phyloP scores from a whole-genome alignment of 1,140 invertebrate genomes.

The Aphelenchoides fujianensis region DNA sequence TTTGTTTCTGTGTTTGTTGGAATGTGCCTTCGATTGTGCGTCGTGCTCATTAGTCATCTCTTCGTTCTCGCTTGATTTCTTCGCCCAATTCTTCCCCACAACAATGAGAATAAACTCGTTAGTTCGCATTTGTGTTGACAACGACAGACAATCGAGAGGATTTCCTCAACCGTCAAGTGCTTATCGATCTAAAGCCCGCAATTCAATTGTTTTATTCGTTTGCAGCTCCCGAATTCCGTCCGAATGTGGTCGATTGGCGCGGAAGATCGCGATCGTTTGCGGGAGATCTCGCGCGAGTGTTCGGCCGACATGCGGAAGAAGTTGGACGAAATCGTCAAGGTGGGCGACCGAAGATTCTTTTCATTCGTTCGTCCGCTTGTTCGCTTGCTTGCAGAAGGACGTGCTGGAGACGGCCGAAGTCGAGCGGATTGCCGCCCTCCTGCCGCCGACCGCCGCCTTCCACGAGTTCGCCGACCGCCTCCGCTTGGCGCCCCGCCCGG shows the following conservation, averaged over 20 bases:
- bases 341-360: not conserved
- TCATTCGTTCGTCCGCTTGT: not conserved
- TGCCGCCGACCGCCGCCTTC: slow-evolving; percentile 16
- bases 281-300: not conserved
- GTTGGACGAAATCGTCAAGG: not conserved
- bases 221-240: not conserved
- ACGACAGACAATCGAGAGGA: too few species aligned
- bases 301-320: not conserved
- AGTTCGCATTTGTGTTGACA: not conserved
- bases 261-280: not conserved
- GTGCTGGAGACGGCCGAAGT: not conserved
- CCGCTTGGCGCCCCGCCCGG: not conserved
- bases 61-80: not conserved
- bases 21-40: not conserved
- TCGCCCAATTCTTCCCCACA: too few species aligned
- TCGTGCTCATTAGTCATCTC: not conserved
- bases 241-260: not conserved
- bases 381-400: slow-evolving; percentile 4
- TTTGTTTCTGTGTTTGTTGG: too few species aligned
- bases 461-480: slow-evolving; percentile 38
- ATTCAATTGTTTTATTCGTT: not conserved
- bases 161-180: too few species aligned
- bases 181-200: too few species aligned
- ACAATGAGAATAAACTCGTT: not conserved
- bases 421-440: not conserved